Base-by-base conservation (phyloP, 2,113 vertebrate genomes). In the Rhynchomys soricoides region DNA sequence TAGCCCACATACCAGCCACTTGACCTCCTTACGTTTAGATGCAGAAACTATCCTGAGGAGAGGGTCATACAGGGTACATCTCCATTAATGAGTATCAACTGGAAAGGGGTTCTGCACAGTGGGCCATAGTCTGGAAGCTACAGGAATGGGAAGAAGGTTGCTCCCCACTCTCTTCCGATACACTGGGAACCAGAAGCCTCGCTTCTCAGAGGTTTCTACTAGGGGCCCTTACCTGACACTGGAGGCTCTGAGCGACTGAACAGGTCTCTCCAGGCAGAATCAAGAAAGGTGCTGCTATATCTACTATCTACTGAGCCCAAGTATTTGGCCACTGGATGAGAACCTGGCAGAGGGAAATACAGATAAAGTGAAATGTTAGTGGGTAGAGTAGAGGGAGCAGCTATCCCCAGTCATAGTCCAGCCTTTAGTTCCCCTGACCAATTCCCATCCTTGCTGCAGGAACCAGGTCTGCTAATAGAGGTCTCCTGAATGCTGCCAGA, bases 241-340 rank as follows among this genome's bases (percentile, higher is more conserved):
- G 99, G 99, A 0, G 99, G 98, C 96, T 99, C 99, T 0, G 98
- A 97, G 92, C 99, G 99, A 95, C 98, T 98, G 96, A 99, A 99
- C 85, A 99, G 95, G 29, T 99, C 99, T 95, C 99, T 98, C 99
- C 99, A 99, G 0, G 98, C 97, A 24, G 98, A 96, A 68, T 99
- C 99, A 48, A 99, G 98, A 97, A 99, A 99, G 73, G 98, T 97
- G 22, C 99, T 98, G 89, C 98, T 98, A 93, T 99, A 99, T 91
- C 99, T 99, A 94, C 99, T 99, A 97, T 99, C 99, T 0, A 99
- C 98, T 31, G 98, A 98, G 34, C 99, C 99, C 48, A 99, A 96
- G 97, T 99, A 99, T 98, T 99, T 99, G 89, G 99, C 99, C 37
- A 99, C 99, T 0, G 99, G 99, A 86, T 99, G 99, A 57, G 99